Conservation (phyloP, 2,888 invertebrate species). For the Drosophila tripunctata region DNA sequence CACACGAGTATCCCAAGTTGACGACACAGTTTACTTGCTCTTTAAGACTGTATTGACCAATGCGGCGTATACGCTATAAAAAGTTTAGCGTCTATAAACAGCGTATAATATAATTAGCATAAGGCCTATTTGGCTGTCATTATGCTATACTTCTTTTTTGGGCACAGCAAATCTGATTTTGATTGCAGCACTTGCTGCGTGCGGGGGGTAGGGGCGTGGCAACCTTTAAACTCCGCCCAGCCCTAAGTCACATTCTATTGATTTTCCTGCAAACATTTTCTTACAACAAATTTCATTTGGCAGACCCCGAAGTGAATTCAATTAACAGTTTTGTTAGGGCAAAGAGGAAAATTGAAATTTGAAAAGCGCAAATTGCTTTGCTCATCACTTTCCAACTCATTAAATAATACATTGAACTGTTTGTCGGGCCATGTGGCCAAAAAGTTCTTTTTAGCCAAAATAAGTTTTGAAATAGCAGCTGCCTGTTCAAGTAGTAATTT, state of each 20-base stretch:
- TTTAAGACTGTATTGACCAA: not conserved
- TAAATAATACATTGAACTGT: constrained; percentile 30
- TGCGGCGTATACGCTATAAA: constrained; percentile 32
- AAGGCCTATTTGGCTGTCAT: constrained; percentile 31
- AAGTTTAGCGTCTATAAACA: constrained; percentile 39
- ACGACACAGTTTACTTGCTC: not conserved
- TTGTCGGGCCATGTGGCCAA: constrained; percentile 45
- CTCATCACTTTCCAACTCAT: constrained; percentile 48
- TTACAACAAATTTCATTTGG: not conserved
- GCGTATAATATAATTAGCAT: constrained; percentile 63
- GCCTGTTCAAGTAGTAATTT: constrained; percentile 2
- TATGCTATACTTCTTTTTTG: constrained; percentile 13
- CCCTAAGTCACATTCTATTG: constrained; percentile 1
- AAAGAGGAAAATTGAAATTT: constrained; percentile 21
- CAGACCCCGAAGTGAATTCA: constrained; percentile 30
- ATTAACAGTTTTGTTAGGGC: constrained; percentile 34
- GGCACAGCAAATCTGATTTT: constrained; percentile 46
- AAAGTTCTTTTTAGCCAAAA: constrained; percentile 18
- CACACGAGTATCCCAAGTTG: not conserved
- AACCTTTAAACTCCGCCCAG: not conserved
- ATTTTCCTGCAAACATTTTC: constrained; percentile 1
- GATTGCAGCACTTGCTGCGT: constrained; percentile 23
- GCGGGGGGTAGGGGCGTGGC: too few relatives aligned
- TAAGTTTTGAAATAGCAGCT: constrained; percentile 22
- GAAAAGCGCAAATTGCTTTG: constrained; percentile 21